Evolutionary conservation across 2,113 vertebrate species (phyloP).

Genomic region (Elephantulus edwardii): DNA sequence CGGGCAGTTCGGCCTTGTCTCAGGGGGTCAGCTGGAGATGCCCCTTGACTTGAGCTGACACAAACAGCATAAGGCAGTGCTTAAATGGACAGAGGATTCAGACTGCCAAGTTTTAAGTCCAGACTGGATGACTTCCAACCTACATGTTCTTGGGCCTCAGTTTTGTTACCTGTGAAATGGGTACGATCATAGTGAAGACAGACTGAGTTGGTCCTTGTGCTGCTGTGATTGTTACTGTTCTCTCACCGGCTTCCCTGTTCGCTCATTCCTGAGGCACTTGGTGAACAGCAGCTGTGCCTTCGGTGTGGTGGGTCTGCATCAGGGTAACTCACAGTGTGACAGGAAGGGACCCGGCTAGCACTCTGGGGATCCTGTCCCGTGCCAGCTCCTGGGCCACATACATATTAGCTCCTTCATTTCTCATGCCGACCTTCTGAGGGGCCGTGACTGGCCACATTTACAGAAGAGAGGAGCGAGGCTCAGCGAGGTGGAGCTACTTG

Average conservation of each 20-base stretch:
- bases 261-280: background rate
- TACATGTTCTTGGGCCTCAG: background rate
- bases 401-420: background rate
- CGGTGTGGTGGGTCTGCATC: background rate
- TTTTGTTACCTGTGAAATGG: conserved; percentile 16
- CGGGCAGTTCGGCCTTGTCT: background rate
- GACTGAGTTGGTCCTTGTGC: background rate
- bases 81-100: background rate
- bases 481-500: background rate
- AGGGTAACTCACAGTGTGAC: background rate
- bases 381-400: background rate
- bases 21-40: background rate
- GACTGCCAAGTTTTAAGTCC: background rate
- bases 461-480: background rate
- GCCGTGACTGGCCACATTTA: background rate
- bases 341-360: background rate
- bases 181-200: background rate
- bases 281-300: background rate
- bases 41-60: background rate
- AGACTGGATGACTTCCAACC: background rate
- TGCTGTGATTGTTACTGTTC: background rate
- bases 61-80: background rate
- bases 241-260: background rate
- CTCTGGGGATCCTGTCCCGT: background rate
- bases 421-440: background rate